Evolutionary conservation across 2,797 vertebrate species (phyloP).

Genomic region (Staurois parvus): DNA sequence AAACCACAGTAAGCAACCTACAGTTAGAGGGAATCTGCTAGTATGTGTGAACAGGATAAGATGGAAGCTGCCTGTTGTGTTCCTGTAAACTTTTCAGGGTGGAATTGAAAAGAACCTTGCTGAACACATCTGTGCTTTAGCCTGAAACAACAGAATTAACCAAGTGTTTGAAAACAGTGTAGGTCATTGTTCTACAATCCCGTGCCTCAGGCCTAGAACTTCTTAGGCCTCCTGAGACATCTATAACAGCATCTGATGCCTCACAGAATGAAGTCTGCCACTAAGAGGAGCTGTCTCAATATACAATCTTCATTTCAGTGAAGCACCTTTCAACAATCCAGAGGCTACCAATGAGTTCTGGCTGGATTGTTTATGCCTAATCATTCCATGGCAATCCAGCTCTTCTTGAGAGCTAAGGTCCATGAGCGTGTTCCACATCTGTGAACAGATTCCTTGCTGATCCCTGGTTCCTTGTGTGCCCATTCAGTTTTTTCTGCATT

Average conservation of each 20-base stretch:
- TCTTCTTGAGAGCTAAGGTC: not conserved
- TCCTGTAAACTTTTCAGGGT: conserved; percentile 7
- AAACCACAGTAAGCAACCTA: not conserved
- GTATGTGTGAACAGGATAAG: not conserved
- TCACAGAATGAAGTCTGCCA: not conserved
- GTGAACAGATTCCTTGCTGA: no score
- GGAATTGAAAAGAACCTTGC: not conserved
- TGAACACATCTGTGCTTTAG: conserved; percentile 17
- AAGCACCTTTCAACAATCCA: not conserved
- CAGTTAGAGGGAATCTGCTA: not conserved
- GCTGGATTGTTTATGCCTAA: not conserved
- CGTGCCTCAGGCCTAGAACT: conserved; percentile 37
- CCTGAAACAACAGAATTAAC: conserved; percentile 35
- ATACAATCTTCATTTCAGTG: not conserved
- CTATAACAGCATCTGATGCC: not conserved
- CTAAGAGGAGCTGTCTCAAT: not conserved
- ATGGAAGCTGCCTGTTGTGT: not conserved
- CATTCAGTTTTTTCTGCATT: no score
- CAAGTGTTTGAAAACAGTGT: conserved; percentile 43
- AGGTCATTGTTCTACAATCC: conserved; percentile 46
- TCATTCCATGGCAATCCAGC: not conserved
- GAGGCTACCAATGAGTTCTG: not conserved
- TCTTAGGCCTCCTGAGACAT: conserved; percentile 26
- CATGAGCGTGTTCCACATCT: no score
- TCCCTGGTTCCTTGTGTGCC: no score